phyloP scores from a whole-genome alignment of 2,113 vertebrate species.

The Pangasianodon hypophthalmus region DNA sequence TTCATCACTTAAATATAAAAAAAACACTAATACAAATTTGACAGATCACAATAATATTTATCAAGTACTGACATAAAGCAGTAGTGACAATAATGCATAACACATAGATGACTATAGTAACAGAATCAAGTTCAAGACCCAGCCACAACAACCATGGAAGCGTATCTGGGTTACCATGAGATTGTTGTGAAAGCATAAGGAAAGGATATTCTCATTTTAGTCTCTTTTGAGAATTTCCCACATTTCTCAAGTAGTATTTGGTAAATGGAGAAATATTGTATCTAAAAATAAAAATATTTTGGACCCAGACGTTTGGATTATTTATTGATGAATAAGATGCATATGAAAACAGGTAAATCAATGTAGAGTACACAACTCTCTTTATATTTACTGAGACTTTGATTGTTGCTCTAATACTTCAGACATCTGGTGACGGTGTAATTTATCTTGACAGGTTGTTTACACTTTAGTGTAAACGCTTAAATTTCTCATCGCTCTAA shows the following conservation, averaged over 20 bases:
- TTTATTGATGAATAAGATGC: background rate
- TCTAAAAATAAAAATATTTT: background rate
- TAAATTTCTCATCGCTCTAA: conserved; percentile 64
- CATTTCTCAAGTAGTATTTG: background rate
- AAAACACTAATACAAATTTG: background rate
- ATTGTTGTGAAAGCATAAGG: background rate
- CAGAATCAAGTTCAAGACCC: background rate
- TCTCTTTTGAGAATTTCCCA: background rate
- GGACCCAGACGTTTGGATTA: background rate
- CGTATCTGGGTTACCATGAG: background rate
- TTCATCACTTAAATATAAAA: no score
- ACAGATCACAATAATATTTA: background rate
- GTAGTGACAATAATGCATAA: background rate
- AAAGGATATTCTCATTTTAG: background rate
- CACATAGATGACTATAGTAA: background rate
- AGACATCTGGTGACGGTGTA: conserved; percentile 44
- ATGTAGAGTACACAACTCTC: background rate
- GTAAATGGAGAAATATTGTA: background rate
- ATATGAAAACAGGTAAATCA: conserved; percentile 3
- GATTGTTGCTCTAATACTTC: conserved; percentile 11
- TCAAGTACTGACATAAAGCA: background rate
- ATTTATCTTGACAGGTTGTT: conserved; percentile 61
- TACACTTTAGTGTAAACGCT: conserved; percentile 66
- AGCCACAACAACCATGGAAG: background rate
- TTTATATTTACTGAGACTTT: background rate